These are phyloP conservation scores for Tetragonula clypearis DNA, from an alignment of 1,140 invertebrate species.

Conservation along the genomic window DNA sequence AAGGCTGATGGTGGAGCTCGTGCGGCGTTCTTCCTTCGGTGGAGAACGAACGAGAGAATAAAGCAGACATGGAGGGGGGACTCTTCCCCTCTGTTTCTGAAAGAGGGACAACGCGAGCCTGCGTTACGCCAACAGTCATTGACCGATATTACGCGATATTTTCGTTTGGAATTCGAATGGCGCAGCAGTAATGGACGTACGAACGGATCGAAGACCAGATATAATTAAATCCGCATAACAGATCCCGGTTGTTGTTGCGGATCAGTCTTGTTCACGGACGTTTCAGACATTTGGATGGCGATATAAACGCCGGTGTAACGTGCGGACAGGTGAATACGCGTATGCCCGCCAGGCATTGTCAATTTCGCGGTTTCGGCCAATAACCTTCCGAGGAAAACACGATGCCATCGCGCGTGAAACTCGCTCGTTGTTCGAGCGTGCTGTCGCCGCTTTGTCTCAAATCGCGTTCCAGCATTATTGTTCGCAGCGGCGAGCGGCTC, in stretches of 20 bases:
- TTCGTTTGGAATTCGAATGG: not conserved
- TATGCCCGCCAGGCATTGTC: not conserved
- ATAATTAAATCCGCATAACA: conserved; percentile 21
- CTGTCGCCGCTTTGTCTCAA: not conserved
- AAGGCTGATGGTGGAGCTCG: too few species aligned
- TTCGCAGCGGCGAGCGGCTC: not conserved
- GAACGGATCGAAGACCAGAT: not conserved
- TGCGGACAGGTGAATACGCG: not conserved
- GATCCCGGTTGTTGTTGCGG: not conserved
- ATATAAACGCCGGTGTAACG: conserved; percentile 10
- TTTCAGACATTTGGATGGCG: not conserved
- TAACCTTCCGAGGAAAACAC: not conserved
- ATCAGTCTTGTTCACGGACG: not conserved
- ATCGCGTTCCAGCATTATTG: not conserved
- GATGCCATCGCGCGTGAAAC: not conserved
- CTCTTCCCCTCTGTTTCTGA: too few species aligned
- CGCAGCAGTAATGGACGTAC: not conserved
- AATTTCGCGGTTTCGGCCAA: not conserved
- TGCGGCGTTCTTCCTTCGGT: too few species aligned
- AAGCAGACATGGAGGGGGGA: too few species aligned
- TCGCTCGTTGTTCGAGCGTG: not conserved
- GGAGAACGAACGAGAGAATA: too few species aligned
- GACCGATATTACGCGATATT: not conserved
- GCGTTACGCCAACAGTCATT: not conserved
- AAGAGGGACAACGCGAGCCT: too few species aligned